Evolutionary conservation across 1,140 invertebrate species (phyloP), one percentile per base, ranked within the genome.

Genomic region (Andricus grossulariae): DNA sequence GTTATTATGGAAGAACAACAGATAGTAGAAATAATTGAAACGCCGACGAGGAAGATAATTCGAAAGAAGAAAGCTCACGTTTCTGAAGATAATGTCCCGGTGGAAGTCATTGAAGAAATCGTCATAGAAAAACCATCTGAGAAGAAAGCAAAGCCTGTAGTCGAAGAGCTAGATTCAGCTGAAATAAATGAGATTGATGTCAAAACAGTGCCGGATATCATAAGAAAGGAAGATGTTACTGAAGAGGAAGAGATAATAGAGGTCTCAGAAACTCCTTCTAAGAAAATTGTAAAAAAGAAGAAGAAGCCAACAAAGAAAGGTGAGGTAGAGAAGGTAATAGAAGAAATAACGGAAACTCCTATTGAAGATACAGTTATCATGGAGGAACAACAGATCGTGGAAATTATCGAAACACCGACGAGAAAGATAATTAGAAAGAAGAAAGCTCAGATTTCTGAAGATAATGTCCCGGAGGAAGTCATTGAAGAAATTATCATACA

Each of bases 191-290:
- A 54, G 18, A 54, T 54, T 6, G 18, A 54, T 18, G n/a, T 88
- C 60, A 84, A 86, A 55, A 86, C 85, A 71, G 50, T 70, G 39
- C 77, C 80, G 7, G 87, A 88, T 70, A 76, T 88, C 52, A 76
- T 75, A 19, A 74, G 85, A 60, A 89, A 89, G 11, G 77, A 88
- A 88, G 78, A 83, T 78, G 60, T 70, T 10, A 70, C 66, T 16
- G 57, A 57, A 57, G 57, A 74, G 19, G 73, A 74, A 75, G 74
- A 70, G 13, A 49, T 54, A 12, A 70, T 32, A 25, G 50, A 76
- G 13, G 25, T 71, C 0, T 11, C 71, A 12, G 66, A 76, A 71
- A 57, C 50, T 10, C 39, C 50, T 16, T 19, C 49, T n/a, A 66
- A 60, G 55, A 77, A 72, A 49, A 50, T 73, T 15, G 55, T 74